These are phyloP conservation scores for Dynastes grantii DNA, from an alignment of 2,888 invertebrate species.

Conservation along the genomic window DNA sequence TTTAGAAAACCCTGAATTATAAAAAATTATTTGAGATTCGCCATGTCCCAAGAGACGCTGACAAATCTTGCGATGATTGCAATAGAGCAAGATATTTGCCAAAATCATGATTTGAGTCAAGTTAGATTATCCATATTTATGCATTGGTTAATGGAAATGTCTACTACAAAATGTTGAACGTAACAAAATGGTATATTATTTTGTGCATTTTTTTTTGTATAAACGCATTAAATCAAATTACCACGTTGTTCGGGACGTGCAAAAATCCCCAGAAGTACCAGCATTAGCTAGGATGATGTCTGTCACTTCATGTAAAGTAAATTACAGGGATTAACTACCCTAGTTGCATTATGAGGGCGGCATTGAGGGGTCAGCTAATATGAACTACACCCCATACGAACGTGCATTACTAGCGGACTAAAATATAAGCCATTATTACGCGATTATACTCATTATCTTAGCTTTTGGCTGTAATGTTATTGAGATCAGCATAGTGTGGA, in stretches of 20 bases:
- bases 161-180: too few species aligned
- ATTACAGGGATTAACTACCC: slow-evolving; percentile 58
- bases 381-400: slow-evolving; percentile 1
- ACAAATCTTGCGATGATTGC: too few species aligned
- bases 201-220: too few species aligned
- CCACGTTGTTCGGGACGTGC: slow-evolving; percentile 19
- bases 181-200: too few species aligned
- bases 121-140: too few species aligned
- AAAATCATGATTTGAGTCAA: too few species aligned
- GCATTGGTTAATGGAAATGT: too few species aligned
- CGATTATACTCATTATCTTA: slow-evolving; percentile 58
- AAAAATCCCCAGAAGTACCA: slow-evolving; percentile 45
- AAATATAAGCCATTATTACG: slow-evolving; percentile 48
- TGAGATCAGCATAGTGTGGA: slow-evolving; percentile 3
- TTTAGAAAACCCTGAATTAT: too few species aligned
- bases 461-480: slow-evolving; percentile 28
- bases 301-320: slow-evolving; percentile 57
- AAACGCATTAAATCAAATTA: background rate
- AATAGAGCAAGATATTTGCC: too few species aligned
- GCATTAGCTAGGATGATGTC: slow-evolving; percentile 45
- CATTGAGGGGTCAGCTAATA: slow-evolving; percentile 26
- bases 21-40: too few species aligned
- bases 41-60: too few species aligned
- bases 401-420: slow-evolving; percentile 11
- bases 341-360: slow-evolving; percentile 54